Conservation (phyloP, 2,888 invertebrate species). For the Subacronicta megacephala region DNA sequence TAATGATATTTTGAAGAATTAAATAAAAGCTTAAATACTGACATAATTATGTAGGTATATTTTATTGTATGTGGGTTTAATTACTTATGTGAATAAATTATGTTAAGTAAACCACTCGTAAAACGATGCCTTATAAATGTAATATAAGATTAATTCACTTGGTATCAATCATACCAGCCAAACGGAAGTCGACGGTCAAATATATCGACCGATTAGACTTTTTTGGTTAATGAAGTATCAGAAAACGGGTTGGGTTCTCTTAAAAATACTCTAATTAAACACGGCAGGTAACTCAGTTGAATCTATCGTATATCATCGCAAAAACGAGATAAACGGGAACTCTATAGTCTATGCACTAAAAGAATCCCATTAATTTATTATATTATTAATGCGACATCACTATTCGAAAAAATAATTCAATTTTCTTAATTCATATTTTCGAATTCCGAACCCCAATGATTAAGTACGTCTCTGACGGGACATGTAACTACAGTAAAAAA, state of each 20-base stretch:
- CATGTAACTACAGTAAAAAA: too few species aligned
- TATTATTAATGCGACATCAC: too few species aligned
- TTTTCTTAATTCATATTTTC: too few species aligned
- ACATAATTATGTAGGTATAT: too few species aligned
- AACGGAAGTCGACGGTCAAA: constrained; percentile 45
- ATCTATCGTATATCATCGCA: constrained; percentile 39
- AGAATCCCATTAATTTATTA: constrained; percentile 20
- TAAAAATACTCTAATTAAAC: constrained; percentile 36
- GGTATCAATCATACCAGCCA: constrained; percentile 33
- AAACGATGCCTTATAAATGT: constrained; percentile 18
- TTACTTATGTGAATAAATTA: constrained; percentile 2
- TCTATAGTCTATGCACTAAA: constrained; percentile 10
- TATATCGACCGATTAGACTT: constrained; percentile 29
- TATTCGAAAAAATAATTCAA: background rate
- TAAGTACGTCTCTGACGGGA: too few species aligned
- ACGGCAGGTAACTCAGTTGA: constrained; percentile 21
- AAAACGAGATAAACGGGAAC: constrained; percentile 28
- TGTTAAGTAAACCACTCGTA: constrained; percentile 15
- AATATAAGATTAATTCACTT: constrained; percentile 17
- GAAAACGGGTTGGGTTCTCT: constrained; percentile 36
- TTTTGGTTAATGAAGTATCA: constrained; percentile 48
- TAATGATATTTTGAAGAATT: background rate
- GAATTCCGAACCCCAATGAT: background rate
- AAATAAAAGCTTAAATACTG: background rate
- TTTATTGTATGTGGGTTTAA: too few species aligned